Percentiles rank a stretch among this genome's conserved stretches.
phyloP scores from a whole-genome alignment of 1,140 invertebrate genomes.

The Micrasema longulum region DNA sequence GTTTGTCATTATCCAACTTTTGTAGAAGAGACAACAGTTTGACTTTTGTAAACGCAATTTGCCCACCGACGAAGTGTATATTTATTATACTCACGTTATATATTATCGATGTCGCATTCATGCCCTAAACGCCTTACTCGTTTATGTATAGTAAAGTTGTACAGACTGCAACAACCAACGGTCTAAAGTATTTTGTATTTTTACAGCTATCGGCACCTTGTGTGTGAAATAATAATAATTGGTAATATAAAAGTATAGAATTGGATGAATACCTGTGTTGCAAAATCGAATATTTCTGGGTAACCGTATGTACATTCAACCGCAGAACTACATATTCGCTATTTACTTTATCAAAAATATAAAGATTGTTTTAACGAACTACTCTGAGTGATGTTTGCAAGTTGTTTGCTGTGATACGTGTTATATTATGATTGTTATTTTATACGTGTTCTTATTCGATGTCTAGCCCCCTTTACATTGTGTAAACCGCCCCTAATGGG shows the following conservation, averaged over 20 bases:
- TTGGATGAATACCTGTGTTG: neutral
- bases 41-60: too few species aligned
- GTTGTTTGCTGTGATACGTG: constrained; percentile 51
- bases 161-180: constrained; percentile 34
- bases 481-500: constrained; percentile 15
- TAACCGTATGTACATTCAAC: neutral
- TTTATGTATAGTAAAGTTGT: constrained; percentile 26
- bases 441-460: constrained; percentile 22
- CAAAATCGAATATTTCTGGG: neutral
- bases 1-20: too few species aligned
- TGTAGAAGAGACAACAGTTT: too few species aligned
- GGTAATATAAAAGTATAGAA: neutral
- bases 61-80: too few species aligned
- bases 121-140: constrained; percentile 43
- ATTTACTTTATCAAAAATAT: neutral
- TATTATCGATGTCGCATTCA: too few species aligned
- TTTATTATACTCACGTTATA: too few species aligned
- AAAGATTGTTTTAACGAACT: neutral
- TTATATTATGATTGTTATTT: constrained; percentile 47
- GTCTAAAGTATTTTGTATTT: constrained; percentile 33
- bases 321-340: too few species aligned
- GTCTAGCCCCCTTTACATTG: constrained; percentile 19
- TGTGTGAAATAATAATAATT: constrained; percentile 6
- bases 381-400: neutral
- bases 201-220: constrained; percentile 24